phyloP scores from a whole-genome alignment of 2,888 invertebrate genomes.

The Parochlus steinenii region DNA sequence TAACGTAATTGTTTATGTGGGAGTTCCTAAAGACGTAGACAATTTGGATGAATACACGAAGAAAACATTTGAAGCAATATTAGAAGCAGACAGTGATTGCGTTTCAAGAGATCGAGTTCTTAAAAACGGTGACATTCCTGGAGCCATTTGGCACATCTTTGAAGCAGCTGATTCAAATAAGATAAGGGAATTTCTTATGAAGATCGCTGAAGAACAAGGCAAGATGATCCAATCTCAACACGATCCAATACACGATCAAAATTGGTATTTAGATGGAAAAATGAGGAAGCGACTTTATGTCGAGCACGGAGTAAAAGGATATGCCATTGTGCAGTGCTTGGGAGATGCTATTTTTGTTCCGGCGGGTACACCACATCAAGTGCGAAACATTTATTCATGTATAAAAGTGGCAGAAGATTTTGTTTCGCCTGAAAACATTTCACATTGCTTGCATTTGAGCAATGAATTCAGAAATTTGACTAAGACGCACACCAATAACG shows the following conservation, averaged over 20 bases:
- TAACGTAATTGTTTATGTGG: constrained; percentile 93
- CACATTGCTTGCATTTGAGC: constrained; percentile 89
- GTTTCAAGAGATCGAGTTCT: constrained; percentile 66
- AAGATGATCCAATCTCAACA: constrained; percentile 72
- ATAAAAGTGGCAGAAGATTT: constrained; percentile 98
- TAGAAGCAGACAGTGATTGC: constrained; percentile 85
- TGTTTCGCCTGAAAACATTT: constrained; percentile 94
- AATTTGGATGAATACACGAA: constrained; percentile 49
- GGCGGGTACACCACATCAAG: constrained; percentile 98
- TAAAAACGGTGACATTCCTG: constrained; percentile 67
- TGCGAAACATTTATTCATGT: constrained; percentile 90
- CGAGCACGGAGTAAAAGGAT: constrained; percentile 88
- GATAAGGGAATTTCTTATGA: constrained; percentile 83
- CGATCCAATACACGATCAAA: constrained; percentile 96
- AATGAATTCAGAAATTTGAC: constrained; percentile 90
- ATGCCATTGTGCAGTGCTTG: constrained; percentile 87
- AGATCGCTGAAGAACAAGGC: constrained; percentile 71
- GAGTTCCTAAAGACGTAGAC: constrained; percentile 71
- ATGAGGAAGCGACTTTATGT: constrained; percentile 73
- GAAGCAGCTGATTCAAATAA: constrained; percentile 89
- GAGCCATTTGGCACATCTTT: constrained; percentile 96
- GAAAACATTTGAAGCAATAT: constrained; percentile 78
- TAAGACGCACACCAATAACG: constrained; percentile 80
- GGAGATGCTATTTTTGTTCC: constrained; percentile 98
- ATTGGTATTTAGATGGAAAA: constrained; percentile 81